phyloP scores from a whole-genome alignment of 2,113 vertebrate genomes.

The Plecturocebus donacophilus region DNA sequence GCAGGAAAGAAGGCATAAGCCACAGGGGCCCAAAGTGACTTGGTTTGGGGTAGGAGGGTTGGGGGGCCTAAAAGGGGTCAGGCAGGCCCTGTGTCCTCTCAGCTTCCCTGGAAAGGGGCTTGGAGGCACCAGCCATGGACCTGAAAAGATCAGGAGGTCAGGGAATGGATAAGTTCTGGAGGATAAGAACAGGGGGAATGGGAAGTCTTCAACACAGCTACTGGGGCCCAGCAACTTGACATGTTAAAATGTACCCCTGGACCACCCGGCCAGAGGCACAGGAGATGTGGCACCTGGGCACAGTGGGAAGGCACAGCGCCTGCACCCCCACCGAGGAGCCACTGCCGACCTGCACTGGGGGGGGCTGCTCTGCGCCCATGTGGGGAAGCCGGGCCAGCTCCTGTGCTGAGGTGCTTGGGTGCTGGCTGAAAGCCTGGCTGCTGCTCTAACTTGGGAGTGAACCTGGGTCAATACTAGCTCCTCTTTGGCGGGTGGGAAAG shows the following conservation, averaged over 20 bases:
- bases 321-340: neutral
- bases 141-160: neutral
- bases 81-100: neutral
- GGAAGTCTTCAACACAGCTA: too few species aligned
- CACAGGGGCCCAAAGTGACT: neutral
- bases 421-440: too few species aligned
- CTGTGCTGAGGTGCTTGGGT: neutral
- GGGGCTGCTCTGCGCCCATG: too few species aligned
- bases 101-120: neutral
- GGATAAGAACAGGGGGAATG: neutral
- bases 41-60: neutral
- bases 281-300: neutral
- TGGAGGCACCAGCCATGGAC: neutral
- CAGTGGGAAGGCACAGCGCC: neutral
- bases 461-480: neutral
- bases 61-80: too few species aligned
- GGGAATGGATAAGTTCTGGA: neutral
- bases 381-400: neutral
- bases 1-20: neutral
- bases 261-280: neutral
- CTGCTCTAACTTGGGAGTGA: neutral
- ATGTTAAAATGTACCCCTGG: neutral
- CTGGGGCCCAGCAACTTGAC: neutral
- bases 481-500: neutral
- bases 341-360: rapidly evolving